Base-by-base conservation (phyloP, 2,888 invertebrate species). In the Venusia cambrica region DNA sequence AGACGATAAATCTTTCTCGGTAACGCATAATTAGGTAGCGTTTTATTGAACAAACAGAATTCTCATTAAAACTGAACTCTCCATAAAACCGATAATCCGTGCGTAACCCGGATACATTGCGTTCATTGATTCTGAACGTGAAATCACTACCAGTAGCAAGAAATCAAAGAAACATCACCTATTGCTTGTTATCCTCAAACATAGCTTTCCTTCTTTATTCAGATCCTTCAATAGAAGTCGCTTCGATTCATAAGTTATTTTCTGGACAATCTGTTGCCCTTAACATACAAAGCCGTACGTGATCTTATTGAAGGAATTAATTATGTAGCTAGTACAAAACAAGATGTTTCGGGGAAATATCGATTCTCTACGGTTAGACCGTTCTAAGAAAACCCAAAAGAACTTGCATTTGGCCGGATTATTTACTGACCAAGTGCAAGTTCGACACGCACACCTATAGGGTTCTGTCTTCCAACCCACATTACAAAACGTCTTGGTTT, bases 271-370 rank as follows among this genome's bases (percentile, higher is more conserved):
- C 39, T 31, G 42, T 37, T 62, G 62, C 52, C 56, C 62, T 59
- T 53, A 66, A 68, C 62, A 66, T 47, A 58, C 58, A 61, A 51
- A 48, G 16, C 41, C 32, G 54, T 65, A 73, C 76, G 79, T 79
- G 77, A 71, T 62, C 67, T 60, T 61, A 74, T 74, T 71, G 68
- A 63, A 39, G 34, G 55, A 73, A 65, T 73, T 76, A 76, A 77
- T 78, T 72, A 74, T 63, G 56, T 49, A 18, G 54, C 55, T 52
- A 49, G 51, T 46, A 56, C 57, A 54, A 57, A 62, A 62, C 46
- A 46, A 46, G 30, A 43, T 30, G 20, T 28, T 42, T 44, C 42
- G 30, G 54, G 55, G 57, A 52, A 54, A 53, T 48, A 37, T 48
- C 48, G 51, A 57, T 64, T 60, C 5, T 20, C 17, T 25, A 35